Evolutionary conservation across 2,888 invertebrate species (phyloP), one percentile per base, ranked within the genome.

Genomic region (Chydorus sphaericus): DNA sequence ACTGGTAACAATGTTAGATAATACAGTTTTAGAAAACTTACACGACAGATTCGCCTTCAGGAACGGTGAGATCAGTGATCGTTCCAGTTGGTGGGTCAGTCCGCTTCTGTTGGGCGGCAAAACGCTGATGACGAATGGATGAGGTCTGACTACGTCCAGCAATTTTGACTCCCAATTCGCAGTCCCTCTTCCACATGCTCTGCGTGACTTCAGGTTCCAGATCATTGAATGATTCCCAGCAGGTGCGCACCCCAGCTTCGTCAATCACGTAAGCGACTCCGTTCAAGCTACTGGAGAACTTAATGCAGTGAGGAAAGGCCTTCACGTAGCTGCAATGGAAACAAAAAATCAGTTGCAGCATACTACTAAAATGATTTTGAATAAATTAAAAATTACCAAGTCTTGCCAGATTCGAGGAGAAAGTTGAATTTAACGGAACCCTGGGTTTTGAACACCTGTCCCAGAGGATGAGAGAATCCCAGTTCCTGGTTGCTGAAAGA

Each of bases 141-240:
- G n/a, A n/a, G n/a, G n/a, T n/a, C n/a, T n/a, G n/a, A n/a, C n/a
- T n/a, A n/a, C n/a, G n/a, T n/a, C n/a, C n/a, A n/a, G n/a, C n/a
- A n/a, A n/a, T n/a, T n/a, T n/a, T n/a, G n/a, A n/a, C n/a, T n/a
- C n/a, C n/a, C n/a, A n/a, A n/a, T n/a, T n/a, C n/a, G n/a, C n/a
- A n/a, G n/a, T n/a, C n/a, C n/a, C n/a, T n/a, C n/a, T n/a, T n/a
- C n/a, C n/a, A n/a, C n/a, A n/a, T n/a, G n/a, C n/a, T n/a, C n/a
- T n/a, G n/a, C n/a, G n/a, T n/a, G n/a, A n/a, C n/a, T n/a, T n/a
- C n/a, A n/a, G n/a, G n/a, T n/a, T n/a, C n/a, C n/a, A n/a, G n/a
- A n/a, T n/a, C n/a, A n/a, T 16, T 33, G 52, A 52, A 52, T 1
- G 52, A 36, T 26, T 52, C 52, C 33, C 31, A 52, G 16, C 36